Conservation (phyloP, 2,888 invertebrate species). For the Pristionchus exspectatus region DNA sequence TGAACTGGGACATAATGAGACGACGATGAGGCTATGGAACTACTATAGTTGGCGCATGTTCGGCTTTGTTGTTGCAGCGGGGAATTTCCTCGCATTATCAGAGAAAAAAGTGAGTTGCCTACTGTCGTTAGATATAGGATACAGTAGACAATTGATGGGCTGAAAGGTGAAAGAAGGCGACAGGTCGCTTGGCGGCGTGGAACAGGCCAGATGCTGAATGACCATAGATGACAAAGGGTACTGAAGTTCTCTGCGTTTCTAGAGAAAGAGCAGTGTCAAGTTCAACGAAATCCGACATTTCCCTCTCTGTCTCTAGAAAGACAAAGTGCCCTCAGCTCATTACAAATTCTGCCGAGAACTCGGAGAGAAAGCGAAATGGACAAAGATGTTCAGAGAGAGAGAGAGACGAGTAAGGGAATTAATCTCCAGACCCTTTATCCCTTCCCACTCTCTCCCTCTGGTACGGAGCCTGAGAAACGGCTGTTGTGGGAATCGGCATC, state of each 20-base stretch:
- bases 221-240: background rate
- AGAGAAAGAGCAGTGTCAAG: background rate
- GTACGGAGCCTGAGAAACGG: slow-evolving; percentile 24
- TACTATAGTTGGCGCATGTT: background rate
- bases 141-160: too few species aligned
- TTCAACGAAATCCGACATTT: background rate
- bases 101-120: too few species aligned
- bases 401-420: slow-evolving; percentile 44
- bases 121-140: too few species aligned
- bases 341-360: slow-evolving; percentile 28
- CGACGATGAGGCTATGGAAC: background rate
- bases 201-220: background rate
- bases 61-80: background rate
- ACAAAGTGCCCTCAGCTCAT: slow-evolving; percentile 11
- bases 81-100: background rate
- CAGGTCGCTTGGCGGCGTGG: background rate
- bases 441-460: background rate
- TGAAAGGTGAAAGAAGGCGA: background rate
- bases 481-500: slow-evolving; percentile 22
- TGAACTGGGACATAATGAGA: slow-evolving; percentile 44
- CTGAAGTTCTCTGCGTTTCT: background rate
- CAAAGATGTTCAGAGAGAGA: slow-evolving; percentile 4
- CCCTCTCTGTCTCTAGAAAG: slow-evolving; percentile 4
- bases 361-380: background rate
- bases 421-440: slow-evolving; percentile 20